Evolutionary conservation across 30 jellyfish, hydroid and myxozoan genomes (phyloP), one percentile per base, ranked within the genome.

Genomic region (Hydra vulgaris): DNA sequence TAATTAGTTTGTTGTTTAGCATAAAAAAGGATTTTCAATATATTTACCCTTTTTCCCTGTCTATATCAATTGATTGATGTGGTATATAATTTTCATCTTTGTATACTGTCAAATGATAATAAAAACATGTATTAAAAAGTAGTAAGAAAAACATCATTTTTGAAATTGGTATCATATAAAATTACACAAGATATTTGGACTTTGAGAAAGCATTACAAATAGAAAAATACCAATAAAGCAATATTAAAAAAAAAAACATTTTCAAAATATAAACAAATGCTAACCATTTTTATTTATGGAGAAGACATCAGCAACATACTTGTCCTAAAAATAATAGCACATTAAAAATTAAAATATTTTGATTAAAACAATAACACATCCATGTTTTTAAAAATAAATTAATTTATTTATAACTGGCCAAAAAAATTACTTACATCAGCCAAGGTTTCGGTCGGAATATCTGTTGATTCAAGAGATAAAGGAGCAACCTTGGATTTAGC

Each of bases 61-160:
- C 95, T 12, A 61, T 54, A 81, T 91, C 96, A 0, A 95, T 75
- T 67, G 98, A 83, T 23, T 81, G 82, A 70, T 75, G 89, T 21
- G 96, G 98, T 21, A 91, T 91, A 69, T 86, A 91, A 27, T 91
- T 73, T 20, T 86, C 98, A 72, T 91, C 96, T 86, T 76, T 85
- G 86, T 71, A 79, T 8, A 93, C 97, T 89, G 69, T 18, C 53
- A 76, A 78, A 26, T 7, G 76, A 70, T 70, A 21, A 25, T 70
- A 74, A 74, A 12, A 19, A 23, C 71, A 27, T 27, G 12, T 15
- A 21, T 21, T 26, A 8, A 26, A 72, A 18, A 72, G 66, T 18
- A 21, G 22, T 18, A 17, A 21, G 66, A 66, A 56, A 17, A 56
- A 18, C 66, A n/a, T n/a, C n/a, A n/a, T n/a, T n/a, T n/a, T n/a